Conservation (phyloP, 2,888 invertebrate species). For the Orthosia gothica region DNA sequence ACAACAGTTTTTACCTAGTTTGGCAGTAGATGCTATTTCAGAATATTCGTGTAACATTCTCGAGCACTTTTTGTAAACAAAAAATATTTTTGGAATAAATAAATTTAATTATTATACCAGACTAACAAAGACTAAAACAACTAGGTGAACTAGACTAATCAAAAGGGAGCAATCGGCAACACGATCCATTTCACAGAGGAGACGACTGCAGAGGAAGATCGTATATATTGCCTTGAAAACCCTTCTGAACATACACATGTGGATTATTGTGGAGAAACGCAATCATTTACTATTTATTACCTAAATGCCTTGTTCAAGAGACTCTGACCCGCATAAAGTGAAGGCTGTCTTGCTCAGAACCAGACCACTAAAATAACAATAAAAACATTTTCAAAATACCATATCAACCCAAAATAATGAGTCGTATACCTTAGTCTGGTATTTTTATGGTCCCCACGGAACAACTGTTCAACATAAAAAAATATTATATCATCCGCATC, state of each 20-base stretch:
- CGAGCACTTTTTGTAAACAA: too few relatives aligned
- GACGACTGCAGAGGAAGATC: background rate
- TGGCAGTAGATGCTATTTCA: too few relatives aligned
- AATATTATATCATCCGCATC: constrained; percentile 56
- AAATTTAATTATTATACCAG: background rate
- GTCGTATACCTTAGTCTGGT: constrained; percentile 48
- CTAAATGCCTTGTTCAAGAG: background rate
- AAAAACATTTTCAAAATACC: constrained; percentile 35
- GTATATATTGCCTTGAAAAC: background rate
- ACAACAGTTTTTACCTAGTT: too few relatives aligned
- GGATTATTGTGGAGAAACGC: background rate
- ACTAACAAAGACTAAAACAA: background rate
- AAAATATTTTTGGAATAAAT: too few relatives aligned
- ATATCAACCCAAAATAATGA: constrained; percentile 43
- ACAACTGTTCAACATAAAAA: constrained; percentile 59
- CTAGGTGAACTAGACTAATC: background rate
- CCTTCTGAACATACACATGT: too few relatives aligned
- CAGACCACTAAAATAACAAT: constrained; percentile 50
- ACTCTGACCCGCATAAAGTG: constrained; percentile 5
- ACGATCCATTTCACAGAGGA: background rate
- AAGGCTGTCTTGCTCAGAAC: constrained; percentile 13
- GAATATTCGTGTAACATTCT: too few relatives aligned
- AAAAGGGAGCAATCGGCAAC: background rate
- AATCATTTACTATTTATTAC: background rate
- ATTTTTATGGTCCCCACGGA: constrained; percentile 49